Conservation (phyloP, 2,888 invertebrate species). For the Ormyrus rosae region DNA sequence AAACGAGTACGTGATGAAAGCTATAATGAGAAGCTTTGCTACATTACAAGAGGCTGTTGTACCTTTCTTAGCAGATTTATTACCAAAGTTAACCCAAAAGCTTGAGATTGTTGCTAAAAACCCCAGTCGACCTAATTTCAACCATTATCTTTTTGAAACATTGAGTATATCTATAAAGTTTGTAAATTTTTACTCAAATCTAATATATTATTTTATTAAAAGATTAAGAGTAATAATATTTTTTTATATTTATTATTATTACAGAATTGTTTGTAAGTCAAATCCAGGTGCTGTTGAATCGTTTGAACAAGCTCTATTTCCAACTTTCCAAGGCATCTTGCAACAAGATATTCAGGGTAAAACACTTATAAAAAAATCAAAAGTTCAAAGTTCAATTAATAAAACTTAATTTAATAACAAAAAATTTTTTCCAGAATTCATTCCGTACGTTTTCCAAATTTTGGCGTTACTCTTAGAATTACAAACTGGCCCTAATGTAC, state of each 20-base stretch:
- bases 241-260: conserved; percentile 58
- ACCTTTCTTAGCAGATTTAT: conserved; percentile 86
- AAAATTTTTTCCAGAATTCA: conserved; percentile 85
- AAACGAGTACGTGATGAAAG: conserved; percentile 99
- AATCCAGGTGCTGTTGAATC: conserved; percentile 88
- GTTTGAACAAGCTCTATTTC: conserved; percentile 95
- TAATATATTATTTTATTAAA: background rate
- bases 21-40: conserved; percentile 92
- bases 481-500: conserved; percentile 79
- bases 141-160: conserved; percentile 98
- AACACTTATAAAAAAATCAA: background rate
- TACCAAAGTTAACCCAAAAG: conserved; percentile 91
- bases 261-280: conserved; percentile 89
- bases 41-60: conserved; percentile 88
- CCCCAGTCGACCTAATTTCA: conserved; percentile 97
- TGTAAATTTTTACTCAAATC: conserved; percentile 68
- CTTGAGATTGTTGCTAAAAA: conserved; percentile 91
- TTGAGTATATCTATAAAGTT: conserved; percentile 92
- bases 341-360: conserved; percentile 94
- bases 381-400: background rate
- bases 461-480: conserved; percentile 92
- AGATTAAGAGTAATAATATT: conserved; percentile 18
- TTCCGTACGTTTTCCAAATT: conserved; percentile 99
- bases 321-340: conserved; percentile 95
- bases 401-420: background rate